Percentiles rank a stretch among this genome's conserved stretches.
Evolutionary conservation across 2,888 invertebrate species (phyloP).

Genomic region (Netelia melanura): DNA sequence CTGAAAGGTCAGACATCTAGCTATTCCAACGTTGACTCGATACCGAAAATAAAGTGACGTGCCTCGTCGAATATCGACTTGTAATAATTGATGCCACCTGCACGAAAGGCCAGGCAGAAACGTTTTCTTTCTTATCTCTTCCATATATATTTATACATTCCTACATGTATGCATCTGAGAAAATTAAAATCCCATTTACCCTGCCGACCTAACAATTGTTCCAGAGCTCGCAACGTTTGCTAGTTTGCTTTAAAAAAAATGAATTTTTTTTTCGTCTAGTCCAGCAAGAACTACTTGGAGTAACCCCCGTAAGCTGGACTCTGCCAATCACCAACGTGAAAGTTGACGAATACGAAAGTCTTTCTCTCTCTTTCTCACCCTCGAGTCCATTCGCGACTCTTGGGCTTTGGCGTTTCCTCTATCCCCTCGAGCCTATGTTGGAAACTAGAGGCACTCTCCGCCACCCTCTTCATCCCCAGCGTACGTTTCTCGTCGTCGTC

Average conservation of each 20-base stretch:
- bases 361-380: constrained; percentile 40
- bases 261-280: too few species aligned
- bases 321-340: constrained; percentile 38
- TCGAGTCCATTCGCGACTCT: constrained; percentile 32
- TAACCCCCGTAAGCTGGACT: constrained; percentile 1
- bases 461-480: constrained; percentile 5
- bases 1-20: constrained; percentile 46
- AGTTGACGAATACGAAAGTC: constrained; percentile 55
- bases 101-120: not conserved
- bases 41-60: constrained; percentile 49
- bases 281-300: not conserved
- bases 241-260: too few species aligned
- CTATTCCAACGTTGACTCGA: constrained; percentile 39
- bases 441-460: constrained; percentile 24
- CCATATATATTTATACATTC: too few species aligned
- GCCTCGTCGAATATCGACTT: not conserved
- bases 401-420: constrained; percentile 36
- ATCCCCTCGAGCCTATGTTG: constrained; percentile 15
- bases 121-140: too few species aligned
- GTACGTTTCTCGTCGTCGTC: constrained; percentile 54
- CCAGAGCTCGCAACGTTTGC: too few species aligned
- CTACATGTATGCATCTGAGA: too few species aligned
- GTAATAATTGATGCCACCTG: constrained; percentile 53
- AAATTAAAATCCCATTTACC: too few species aligned
- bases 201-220: too few species aligned